Evolutionary conservation across 2,113 vertebrate species (phyloP).

Genomic region (Peromyscus californicus): DNA sequence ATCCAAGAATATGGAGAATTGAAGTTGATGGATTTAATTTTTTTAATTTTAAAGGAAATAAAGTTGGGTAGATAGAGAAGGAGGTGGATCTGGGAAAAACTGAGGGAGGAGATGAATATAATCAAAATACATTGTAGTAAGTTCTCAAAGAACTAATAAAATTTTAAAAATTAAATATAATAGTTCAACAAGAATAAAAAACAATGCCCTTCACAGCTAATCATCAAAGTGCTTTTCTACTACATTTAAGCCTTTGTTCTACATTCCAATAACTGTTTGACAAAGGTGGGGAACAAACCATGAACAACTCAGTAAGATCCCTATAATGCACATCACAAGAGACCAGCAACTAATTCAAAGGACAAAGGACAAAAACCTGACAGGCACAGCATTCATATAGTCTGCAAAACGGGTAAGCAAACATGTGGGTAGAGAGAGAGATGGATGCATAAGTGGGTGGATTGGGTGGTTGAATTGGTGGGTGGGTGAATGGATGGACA

Average conservation of each 20-base stretch:
- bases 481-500: fast-evolving
- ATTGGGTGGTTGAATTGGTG: not conserved
- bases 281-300: not conserved
- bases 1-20: not conserved
- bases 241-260: not conserved
- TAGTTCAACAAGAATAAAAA: not conserved
- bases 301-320: no score
- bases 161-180: not conserved
- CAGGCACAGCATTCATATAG: fast-evolving
- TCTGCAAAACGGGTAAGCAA: not conserved
- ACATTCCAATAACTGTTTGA: not conserved
- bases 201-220: fast-evolving
- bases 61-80: not conserved
- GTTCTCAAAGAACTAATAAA: not conserved
- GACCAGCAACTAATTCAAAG: not conserved
- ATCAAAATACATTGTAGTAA: not conserved
- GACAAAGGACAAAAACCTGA: no score
- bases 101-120: not conserved
- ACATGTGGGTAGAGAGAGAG: fast-evolving
- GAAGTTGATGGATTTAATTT: not conserved
- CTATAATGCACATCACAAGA: not conserved
- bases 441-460: not conserved
- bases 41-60: not conserved
- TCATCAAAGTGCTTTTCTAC: not conserved
- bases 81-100: not conserved